Evolutionary conservation across 2,888 invertebrate genomes (phyloP), one percentile per base, ranked within the genome.

Genomic region (Parasteatoda lunata): DNA sequence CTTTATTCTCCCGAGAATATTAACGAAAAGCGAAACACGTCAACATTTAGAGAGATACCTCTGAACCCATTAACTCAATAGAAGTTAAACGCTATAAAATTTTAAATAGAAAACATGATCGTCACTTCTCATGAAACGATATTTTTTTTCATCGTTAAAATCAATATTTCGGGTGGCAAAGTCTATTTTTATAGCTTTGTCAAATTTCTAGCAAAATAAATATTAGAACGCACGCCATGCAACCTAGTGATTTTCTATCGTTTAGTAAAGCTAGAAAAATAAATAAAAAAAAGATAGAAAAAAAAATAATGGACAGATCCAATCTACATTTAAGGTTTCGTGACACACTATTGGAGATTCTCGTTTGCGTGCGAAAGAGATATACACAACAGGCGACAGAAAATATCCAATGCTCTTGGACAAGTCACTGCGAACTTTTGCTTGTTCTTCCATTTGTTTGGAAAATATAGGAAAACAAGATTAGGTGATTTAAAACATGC

Each of bases 291-390:
- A 13, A 59, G 13, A n/a, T 59, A n/a, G 64, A 6, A 59, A 59
- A 59, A 59, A 13, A 59, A 59, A 59, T 13, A 66, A 15, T 11
- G 68, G 15, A 5, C 68, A 30, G 11, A 59, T 59, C 59, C 59
- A 59, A 59, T 30, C 30, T 59, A 59, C 59, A 13, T 59, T 7
- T 7, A 7, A 54, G 11, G 54, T 77, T 83, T 71, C 83, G 83
- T 83, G 77, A 83, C 83, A 5, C 30, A 49, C 15, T 54, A 51
- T 51, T 13, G 13, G 8, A 66, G 45, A 47, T 8, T 73, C 45
- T 11, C 45, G 30, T 5, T 79, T 45, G 79, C 79, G 79, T 79
- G 79, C 11, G 71, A 64, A 64, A 71, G 70, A 54, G 15, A 79
- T n/a, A 59, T 11, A 54, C 30, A n/a, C 59, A 59, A 59, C 59